Evolutionary conservation across 2,888 invertebrate species (phyloP).

Genomic region (Celastrina argiolus): DNA sequence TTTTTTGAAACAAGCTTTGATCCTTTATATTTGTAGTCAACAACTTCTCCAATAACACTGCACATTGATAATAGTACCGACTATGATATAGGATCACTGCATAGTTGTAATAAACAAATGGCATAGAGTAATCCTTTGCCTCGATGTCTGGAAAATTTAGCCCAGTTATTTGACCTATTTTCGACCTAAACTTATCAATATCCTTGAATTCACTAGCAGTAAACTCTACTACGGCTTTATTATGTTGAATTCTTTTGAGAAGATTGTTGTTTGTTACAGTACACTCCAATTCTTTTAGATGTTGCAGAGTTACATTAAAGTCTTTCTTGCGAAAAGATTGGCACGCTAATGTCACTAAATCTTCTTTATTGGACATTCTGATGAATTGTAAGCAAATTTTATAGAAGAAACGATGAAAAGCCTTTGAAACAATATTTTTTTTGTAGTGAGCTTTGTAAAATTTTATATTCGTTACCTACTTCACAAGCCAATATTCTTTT

Average conservation of each 20-base stretch:
- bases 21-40: conserved; percentile 60
- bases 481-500: too few species aligned
- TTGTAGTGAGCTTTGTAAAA: too few species aligned
- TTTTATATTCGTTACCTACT: too few species aligned
- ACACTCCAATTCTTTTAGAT: conserved; percentile 81
- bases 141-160: conserved; percentile 67
- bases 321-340: conserved; percentile 81
- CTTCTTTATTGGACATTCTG: conserved; percentile 62
- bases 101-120: conserved; percentile 84
- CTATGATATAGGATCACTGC: conserved; percentile 87
- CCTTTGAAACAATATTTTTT: background rate
- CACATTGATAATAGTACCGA: conserved; percentile 84
- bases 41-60: conserved; percentile 59
- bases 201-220: conserved; percentile 85
- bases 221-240: conserved; percentile 90
- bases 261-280: conserved; percentile 77
- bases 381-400: background rate
- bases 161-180: conserved; percentile 79
- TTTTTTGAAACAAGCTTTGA: conserved; percentile 54
- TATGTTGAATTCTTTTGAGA: conserved; percentile 84
- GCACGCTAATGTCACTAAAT: conserved; percentile 79
- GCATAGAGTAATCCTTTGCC: conserved; percentile 53
- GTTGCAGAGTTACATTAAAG: conserved; percentile 77
- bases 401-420: background rate
- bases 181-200: conserved; percentile 84